Base-by-base conservation (phyloP, 2,113 vertebrate genomes). In the Etia nguti region DNA sequence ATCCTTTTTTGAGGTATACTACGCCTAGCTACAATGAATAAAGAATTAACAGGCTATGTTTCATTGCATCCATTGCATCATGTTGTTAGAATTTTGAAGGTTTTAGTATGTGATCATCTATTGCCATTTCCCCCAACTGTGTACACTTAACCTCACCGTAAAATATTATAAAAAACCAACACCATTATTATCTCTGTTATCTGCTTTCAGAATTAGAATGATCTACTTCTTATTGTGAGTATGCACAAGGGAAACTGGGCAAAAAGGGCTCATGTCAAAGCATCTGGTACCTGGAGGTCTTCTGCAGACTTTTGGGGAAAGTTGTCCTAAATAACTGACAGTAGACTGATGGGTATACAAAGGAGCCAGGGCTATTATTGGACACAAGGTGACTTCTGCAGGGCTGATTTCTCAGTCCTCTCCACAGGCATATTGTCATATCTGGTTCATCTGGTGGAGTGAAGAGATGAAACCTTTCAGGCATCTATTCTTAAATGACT, bases 251-350 rank as follows among this genome's bases (percentile, higher is more conserved):
- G 55, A 65, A 43, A 81, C 13, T 3, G 54, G 81, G 57, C 79
- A 80, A 79, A 81, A 60, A 20, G 46, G 54, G 29, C 41, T 26
- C 15, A 43, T 79, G 88, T 85, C 83, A 88, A 91, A 87, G 89
- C 41, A 86, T 82, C 73, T 70, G 34, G 54, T 84, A 86, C 86
- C 90, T 88, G 5, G 81, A 89, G 81, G 90, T 87, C 79, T 41
- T 90, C 18, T 54, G 41, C 85, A 62, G 88, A 90, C 92, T 86
- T 92, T 60, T 31, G 93, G 87, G 86, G 91, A 86, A 93, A 87
- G 65, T 88, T 88, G 93, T 89, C 92, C 94, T 84, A 85, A 92
- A 95, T 92, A 93, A 92, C 88, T 91, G 88, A 92, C 93, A 90
- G 86, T 57, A 90, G 89, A 92, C 91, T 92, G 94, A 93, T 93